These are phyloP conservation scores for Macroglossus sobrinus DNA, from an alignment of 2,113 vertebrate genomes.

Conservation along the genomic window DNA sequence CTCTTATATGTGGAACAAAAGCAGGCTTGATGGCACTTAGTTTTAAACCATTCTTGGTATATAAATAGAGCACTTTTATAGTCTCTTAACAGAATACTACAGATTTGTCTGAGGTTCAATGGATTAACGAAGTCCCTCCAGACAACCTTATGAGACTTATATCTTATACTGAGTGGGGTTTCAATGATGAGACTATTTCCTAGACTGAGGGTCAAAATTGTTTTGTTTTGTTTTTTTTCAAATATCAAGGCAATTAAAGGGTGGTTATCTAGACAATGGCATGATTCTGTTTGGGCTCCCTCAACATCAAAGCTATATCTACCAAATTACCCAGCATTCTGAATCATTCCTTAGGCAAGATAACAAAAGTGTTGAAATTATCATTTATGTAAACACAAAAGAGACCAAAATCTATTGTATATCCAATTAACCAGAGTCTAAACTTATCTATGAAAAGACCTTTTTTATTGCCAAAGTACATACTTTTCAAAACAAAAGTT, in stretches of 20 bases:
- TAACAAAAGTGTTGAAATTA: conserved; percentile 56
- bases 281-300: not conserved
- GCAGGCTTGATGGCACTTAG: conserved; percentile 67
- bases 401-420: conserved; percentile 14
- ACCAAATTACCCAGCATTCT: conserved; percentile 6
- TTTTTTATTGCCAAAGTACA: not conserved
- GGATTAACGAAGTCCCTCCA: not conserved
- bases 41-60: conserved; percentile 66
- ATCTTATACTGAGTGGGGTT: not conserved
- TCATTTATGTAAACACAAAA: conserved; percentile 50
- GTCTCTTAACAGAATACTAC: conserved; percentile 58
- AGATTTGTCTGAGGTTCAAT: conserved; percentile 39
- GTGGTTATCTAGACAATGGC: not conserved
- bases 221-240: conserved; percentile 47
- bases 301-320: conserved; percentile 5
- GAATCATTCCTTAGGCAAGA: conserved; percentile 41
- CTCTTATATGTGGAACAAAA: conserved; percentile 55
- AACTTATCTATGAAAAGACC: not conserved
- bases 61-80: conserved; percentile 36
- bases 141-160: not conserved
- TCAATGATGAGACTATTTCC: conserved; percentile 47
- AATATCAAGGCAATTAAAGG: not conserved
- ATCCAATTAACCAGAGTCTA: conserved; percentile 47
- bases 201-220: not conserved
- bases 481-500: not conserved